Base-by-base conservation (phyloP, 2,797 vertebrate species). In the Neomorphus geoffroyi region DNA sequence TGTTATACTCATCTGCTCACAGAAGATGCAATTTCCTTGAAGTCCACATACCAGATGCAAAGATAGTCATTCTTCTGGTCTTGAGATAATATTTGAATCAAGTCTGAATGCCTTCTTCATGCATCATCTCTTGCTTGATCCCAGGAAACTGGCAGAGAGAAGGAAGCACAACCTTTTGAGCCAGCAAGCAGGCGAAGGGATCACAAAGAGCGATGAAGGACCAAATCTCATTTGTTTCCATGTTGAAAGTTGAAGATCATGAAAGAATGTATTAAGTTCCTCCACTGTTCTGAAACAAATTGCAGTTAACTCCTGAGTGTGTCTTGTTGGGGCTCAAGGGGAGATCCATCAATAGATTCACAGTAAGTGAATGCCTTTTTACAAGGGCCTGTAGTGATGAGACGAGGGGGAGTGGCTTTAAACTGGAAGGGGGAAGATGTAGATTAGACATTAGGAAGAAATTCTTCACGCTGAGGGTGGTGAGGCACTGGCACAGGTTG, bases 131-230 rank as follows among this genome's bases (percentile, higher is more conserved):
- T 90, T 92, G 82, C 93, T 92, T 94, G 93, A 96, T 96, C 91
- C 92, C 92, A 92, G 93, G 94, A 88, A 96, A 89, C 95, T 97
- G 92, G 94, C 96, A 97, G 94, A 96, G 88, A 96, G 69, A 97
- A 97, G 94, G 94, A 96, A 97, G 94, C 94, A 96, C 92, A 96
- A 93, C 91, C 95, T 95, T 91, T 95, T 96, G 94, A 97, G 95
- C 94, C 93, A 95, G 91, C 48, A 86, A 87, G 80, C 56, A 94
- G 91, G 80, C 1, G 84, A 95, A 96, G 95, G 89, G 93, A 94
- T 86, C 84, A 82, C 65, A 94, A 92, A 95, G 93, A 91, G 69
- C 27, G 94, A 93, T 65, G 92, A 94, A 95, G 89, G 75, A 92
- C 58, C 92, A 77, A 83, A 94, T 45, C 2, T 24, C 39, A 16